These are phyloP conservation scores for Diabrotica virgifera DNA, from an alignment of 1,140 invertebrate species.

Conservation along the genomic window DNA sequence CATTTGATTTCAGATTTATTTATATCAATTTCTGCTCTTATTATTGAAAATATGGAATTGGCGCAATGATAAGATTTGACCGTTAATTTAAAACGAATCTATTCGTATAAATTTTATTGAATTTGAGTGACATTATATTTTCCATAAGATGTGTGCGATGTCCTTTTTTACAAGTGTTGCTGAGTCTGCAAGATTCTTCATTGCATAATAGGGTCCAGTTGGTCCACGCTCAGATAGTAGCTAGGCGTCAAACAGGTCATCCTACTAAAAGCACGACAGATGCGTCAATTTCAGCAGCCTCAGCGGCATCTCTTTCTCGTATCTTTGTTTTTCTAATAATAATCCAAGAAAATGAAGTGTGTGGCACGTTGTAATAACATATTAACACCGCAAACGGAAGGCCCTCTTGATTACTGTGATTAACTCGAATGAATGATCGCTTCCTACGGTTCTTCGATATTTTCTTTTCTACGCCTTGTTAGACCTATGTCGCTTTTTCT, in stretches of 20 bases:
- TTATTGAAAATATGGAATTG: too few relatives aligned
- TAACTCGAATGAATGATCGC: conserved; percentile 14
- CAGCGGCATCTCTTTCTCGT: not conserved
- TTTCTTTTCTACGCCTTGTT: conserved; percentile 16
- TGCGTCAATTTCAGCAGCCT: not conserved
- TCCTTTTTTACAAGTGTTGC: too few relatives aligned
- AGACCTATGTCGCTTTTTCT: too few relatives aligned
- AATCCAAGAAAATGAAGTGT: conserved; percentile 22
- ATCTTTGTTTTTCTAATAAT: conserved; percentile 24
- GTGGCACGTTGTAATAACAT: conserved; percentile 25
- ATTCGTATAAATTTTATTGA: too few relatives aligned
- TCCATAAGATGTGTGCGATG: too few relatives aligned
- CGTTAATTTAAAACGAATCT: too few relatives aligned
- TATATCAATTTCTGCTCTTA: too few relatives aligned
- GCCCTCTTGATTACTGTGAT: conserved; percentile 25
- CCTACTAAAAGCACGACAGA: not conserved
- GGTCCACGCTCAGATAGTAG: not conserved
- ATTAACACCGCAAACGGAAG: conserved; percentile 22
- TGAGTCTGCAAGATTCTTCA: too few relatives aligned
- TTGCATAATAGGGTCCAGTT: not conserved
- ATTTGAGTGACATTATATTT: too few relatives aligned
- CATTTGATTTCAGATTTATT: too few relatives aligned
- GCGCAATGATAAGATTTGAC: too few relatives aligned
- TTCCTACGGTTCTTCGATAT: conserved; percentile 9
- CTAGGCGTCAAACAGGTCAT: not conserved